A percentile compares a stretch with the other conserved stretches of the same genome.
Conservation (phyloP, 92 coral and sea anemone species). For the Siderastrea radians region DNA sequence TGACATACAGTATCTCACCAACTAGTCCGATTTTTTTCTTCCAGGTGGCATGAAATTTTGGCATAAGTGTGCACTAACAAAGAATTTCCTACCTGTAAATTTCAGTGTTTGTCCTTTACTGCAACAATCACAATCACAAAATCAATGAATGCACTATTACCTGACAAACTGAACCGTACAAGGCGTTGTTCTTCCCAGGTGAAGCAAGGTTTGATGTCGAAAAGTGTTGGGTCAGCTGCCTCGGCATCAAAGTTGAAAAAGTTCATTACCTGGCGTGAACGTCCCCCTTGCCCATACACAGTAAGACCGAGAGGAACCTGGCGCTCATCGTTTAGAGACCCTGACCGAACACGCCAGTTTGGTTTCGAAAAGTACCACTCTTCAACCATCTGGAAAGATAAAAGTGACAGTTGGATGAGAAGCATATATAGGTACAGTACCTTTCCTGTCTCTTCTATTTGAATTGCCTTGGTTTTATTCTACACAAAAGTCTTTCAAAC, state of each 20-base stretch:
- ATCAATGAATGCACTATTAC: slow-evolving; percentile 12
- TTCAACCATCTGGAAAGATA: slow-evolving; percentile 34
- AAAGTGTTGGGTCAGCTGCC: slow-evolving; percentile 54
- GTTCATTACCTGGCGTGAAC: neutral
- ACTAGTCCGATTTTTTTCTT: too few relatives aligned
- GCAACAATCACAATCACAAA: neutral
- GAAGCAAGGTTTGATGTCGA: slow-evolving; percentile 80
- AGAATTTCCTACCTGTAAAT: too few relatives aligned
- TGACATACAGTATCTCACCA: too few relatives aligned
- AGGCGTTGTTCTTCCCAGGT: slow-evolving; percentile 29
- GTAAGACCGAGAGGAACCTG: slow-evolving; percentile 74
- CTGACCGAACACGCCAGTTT: slow-evolving; percentile 68
- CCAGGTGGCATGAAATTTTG: too few relatives aligned
- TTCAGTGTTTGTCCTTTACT: too few relatives aligned
- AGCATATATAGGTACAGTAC: neutral
- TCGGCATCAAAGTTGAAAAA: slow-evolving; percentile 69
- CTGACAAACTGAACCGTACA: slow-evolving; percentile 41
- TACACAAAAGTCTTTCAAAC: too few relatives aligned
- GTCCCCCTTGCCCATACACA: neutral
- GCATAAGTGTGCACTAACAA: too few relatives aligned
- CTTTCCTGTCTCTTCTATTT: too few relatives aligned
- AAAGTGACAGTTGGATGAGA: neutral
- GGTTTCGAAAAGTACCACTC: slow-evolving; percentile 80
- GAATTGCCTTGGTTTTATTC: too few relatives aligned
- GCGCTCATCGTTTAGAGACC: slow-evolving; percentile 48